Evolutionary conservation across 2,888 invertebrate genomes (phyloP), one percentile per base, ranked within the genome.

Genomic region (Netelia virgata): DNA sequence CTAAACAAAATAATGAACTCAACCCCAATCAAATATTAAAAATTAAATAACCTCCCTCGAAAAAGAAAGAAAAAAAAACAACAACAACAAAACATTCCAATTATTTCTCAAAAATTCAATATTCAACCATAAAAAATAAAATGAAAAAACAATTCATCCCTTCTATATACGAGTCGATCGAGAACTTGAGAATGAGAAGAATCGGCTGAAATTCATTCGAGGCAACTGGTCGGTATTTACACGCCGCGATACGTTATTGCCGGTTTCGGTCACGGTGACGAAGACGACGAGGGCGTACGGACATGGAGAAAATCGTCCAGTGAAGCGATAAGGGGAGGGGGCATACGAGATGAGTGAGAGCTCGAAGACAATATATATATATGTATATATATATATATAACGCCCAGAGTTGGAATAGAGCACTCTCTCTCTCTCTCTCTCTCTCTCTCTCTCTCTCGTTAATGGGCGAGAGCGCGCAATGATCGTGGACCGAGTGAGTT

Each of bases 401-500:
- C 47, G 61, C 61, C 41, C 23, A n/a, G 73, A 68, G 57, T 23
- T 50, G 10, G 2, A 68, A 18, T 68, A 50, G 14, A 57, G 3
- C 5, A n/a, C 36, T 59, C 50, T 16, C 43, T 43, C 11, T 43
- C 55, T n/a, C 20, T 11, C 55, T n/a, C 10, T 11, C 59, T 61
- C 59, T 23, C 63, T 43, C 47, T 68, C 50, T 57, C 53, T 36
- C 41, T 61, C 72, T 72, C 57, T 66, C 61, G 78, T 75, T 79
- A 82, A 82, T 78, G 50, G 82, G 69, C 78, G 82, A 85, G 79
- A 79, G 82, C 68, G 75, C 74, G 84, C 89, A 89, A 90, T 88
- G 89, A 89, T 88, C 90, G 88, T 87, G 89, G 86, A 88, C 88
- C 87, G 86, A 87, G 86, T 83, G 88, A 82, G 85, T 86, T 88